Evolutionary conservation across 23 tunicate species (phyloP).

Genomic region (Botrylloides violaceus): DNA sequence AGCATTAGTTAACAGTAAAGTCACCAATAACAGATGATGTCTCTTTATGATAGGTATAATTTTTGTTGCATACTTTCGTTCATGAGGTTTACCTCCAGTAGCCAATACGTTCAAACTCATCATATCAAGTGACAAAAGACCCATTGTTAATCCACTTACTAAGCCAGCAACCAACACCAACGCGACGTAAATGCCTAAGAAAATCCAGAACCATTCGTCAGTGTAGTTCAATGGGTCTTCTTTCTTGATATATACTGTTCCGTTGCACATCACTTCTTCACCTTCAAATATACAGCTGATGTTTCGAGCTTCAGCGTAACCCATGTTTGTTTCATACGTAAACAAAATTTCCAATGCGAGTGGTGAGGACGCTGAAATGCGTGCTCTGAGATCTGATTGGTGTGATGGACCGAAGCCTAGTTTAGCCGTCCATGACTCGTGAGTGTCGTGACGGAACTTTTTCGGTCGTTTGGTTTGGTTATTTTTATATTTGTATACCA

Average conservation of each 20-base stretch:
- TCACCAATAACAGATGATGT: conserved; percentile 76
- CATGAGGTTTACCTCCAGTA: conserved; percentile 73
- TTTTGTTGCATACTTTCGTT: conserved; percentile 68
- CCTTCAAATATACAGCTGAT: conserved; percentile 1
- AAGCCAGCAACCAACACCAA: conserved; percentile 75
- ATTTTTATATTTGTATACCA: too few relatives aligned
- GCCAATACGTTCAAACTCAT: conserved; percentile 73
- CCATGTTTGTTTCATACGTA: neutral
- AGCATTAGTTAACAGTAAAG: conserved; percentile 79
- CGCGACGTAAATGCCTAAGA: conserved; percentile 62
- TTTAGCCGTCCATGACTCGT: too few relatives aligned
- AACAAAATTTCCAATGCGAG: too few relatives aligned
- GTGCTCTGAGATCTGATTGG: too few relatives aligned
- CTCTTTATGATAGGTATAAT: conserved; percentile 79
- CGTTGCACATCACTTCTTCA: conserved; percentile 44
- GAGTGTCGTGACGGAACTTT: too few relatives aligned
- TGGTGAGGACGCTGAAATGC: too few relatives aligned
- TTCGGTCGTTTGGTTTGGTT: too few relatives aligned
- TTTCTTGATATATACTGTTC: conserved; percentile 36
- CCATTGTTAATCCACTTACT: conserved; percentile 95
- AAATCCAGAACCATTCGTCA: conserved; percentile 79
- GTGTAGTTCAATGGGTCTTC: conserved; percentile 32
- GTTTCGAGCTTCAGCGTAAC: neutral
- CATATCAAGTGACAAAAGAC: conserved; percentile 69
- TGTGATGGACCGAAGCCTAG: too few relatives aligned